Evolutionary conservation across 1,140 invertebrate genomes (phyloP), one percentile per base, ranked within the genome.

Genomic region (Drosophila gunungcola): DNA sequence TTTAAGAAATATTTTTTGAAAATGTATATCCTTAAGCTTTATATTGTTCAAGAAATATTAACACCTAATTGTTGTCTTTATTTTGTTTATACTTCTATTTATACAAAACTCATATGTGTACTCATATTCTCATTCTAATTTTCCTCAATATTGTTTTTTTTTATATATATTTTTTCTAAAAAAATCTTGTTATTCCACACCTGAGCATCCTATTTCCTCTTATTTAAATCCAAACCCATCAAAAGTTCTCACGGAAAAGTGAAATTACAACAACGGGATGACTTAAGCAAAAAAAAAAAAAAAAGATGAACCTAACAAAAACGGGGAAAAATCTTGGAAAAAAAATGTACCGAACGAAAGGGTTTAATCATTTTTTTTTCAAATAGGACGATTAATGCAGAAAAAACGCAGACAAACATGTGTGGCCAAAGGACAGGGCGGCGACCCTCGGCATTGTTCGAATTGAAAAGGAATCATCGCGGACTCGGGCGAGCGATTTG

Each of bases 321-420:
- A 89, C 69, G 84, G 78, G 80, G 84, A 88, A 89, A 89, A 89
- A 89, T 88, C 68, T 48, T 48, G 39, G 49, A 67, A 82, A 83
- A 89, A 90, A 90, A 73, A 41, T 63, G 46, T 51, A 61, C 65
- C 80, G 70, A 81, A 64, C 52, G 64, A 78, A 86, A 88, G 76
- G 88, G 88, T 88, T 90, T 90, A 78, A 83, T 78, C 79, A 90
- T 81, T 74, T 89, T 90, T 90, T 81, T 79, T 90, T 58, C 79
- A 64, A 88, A 86, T 82, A 76, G 79, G 69, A 83, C 89, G 80
- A 80, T 84, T 84, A 80, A 88, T 80, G 58, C 56, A 80, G 42
- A 90, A 90, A 90, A 90, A 90, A 88, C 67, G 56, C 73, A 78
- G 77, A 88, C 73, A 72, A 80, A 80, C 78, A 83, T 80, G 69